Base-by-base conservation (phyloP, 2,113 vertebrate genomes). In the Pelmatolapia mariae region DNA sequence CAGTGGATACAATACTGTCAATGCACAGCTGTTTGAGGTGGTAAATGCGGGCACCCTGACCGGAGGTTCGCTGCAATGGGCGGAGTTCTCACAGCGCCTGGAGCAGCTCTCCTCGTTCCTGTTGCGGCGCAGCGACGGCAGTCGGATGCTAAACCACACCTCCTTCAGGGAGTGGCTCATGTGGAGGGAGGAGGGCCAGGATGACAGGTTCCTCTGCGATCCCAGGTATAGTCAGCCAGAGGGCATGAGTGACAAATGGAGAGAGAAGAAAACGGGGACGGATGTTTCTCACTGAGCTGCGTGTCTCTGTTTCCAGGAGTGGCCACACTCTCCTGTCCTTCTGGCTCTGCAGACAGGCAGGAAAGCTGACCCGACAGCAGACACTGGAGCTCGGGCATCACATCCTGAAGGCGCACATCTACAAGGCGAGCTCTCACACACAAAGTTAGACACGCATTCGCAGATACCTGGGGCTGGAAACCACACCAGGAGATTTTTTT, bases 401-500 rank as follows among this genome's bases (percentile, higher is more conserved):
- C 95, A 98, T 99, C 87, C 97, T 99, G 84, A 99, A 99, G 96
- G 98, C 98, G 91, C 98, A 99, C 93, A 99, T 99, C 94, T 99
- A 99, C 94, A 99, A 99, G 97, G 98, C 97, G 4, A 24, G 82
- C 33, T 26, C 24, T 26, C 22, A 16, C 33, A 81, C 63, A 57
- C 43, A 63, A 45, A 73, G 13, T 24, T 43, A 26, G 6, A 80
- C 31, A 80, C n/a, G 5, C 63, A 40, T 24, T 8, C 8, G 6
- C 33, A 26, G 53, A 54, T 33, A 22, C 19, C 33, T 0, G 47
- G 0, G 10, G 6, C 2, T 45, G 26, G 66, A 59, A 63, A 63
- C 8, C 54, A 63, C 26, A 82, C 26, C 56, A n/a, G 40, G 3
- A 81, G 61, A 38, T 6, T 4, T 15, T 10, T 5, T 43, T 45